These are phyloP conservation scores for Andrena camellia DNA, from an alignment of 2,888 invertebrate genomes.

Conservation along the genomic window DNA sequence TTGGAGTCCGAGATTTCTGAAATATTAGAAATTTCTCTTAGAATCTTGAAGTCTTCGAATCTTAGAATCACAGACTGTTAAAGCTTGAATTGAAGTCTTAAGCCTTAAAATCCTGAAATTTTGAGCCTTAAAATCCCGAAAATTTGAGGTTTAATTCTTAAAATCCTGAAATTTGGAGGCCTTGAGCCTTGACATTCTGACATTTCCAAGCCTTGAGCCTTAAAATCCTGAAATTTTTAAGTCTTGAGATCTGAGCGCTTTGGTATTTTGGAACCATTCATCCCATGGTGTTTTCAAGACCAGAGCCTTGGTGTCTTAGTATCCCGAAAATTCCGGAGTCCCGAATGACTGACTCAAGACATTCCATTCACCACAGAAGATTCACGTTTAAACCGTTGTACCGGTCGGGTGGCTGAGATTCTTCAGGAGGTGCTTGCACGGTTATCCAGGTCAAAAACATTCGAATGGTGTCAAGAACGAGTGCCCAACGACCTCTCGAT, in stretches of 20 bases:
- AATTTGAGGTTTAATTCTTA: background rate
- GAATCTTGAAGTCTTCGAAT: no score
- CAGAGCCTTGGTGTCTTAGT: background rate
- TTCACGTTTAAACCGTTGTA: background rate
- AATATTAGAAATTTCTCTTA: no score
- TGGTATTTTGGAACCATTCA: background rate
- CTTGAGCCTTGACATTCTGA: background rate
- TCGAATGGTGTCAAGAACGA: background rate
- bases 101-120: background rate
- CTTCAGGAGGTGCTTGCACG: background rate
- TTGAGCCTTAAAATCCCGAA: background rate
- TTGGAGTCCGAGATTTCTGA: no score
- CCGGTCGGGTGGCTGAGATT: slow-evolving; percentile 1
- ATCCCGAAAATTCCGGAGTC: background rate
- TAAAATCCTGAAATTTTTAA: background rate
- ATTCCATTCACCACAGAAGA: background rate
- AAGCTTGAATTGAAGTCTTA: background rate
- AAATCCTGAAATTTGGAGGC: background rate
- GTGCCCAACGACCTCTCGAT: slow-evolving; percentile 23
- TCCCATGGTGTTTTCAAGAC: no score
- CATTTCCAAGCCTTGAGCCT: background rate
- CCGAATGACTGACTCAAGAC: background rate
- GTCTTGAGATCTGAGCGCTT: background rate
- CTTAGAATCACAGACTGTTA: background rate
- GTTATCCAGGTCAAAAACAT: slow-evolving; percentile 16